Base-by-base conservation (phyloP, 2,113 vertebrate genomes). In the Mixornis gularis region DNA sequence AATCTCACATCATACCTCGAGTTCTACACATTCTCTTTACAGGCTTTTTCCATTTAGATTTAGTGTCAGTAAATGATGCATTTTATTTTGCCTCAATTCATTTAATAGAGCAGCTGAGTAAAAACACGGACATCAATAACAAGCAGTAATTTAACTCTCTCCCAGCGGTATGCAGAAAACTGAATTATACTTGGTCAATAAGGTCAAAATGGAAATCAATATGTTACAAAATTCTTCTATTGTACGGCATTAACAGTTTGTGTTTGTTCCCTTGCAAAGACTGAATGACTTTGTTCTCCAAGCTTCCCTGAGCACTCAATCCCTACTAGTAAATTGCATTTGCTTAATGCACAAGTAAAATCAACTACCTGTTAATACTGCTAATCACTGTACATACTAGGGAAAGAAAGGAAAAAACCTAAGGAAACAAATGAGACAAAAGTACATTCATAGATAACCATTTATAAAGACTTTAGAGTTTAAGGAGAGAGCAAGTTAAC, bases 311-410 rank as follows among this genome's bases (percentile, higher is more conserved):
- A 91, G 72, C 88, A 72, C 43, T 85, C 62, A 53, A 46, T n/a
- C 55, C 53, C 53, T 40, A 71, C 71, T 38, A 82, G 81, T 62
- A 87, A 95, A 97, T 69, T 93, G 41, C 74, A 93, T 93, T 95
- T 95, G 86, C 78, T 86, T 91, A 96, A 94, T 69, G 71, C 76
- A 89, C 55, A 87, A 69, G 91, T 85, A 95, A 96, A 96, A 93
- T 60, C 79, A 96, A 87, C 91, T 85, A 84, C 85, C 88, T 64
- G 82, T 90, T 96, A 92, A 82, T 58, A 70, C 4, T 85, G 86
- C 73, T 94, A 94, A 95, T 93, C 70, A 85, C 82, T 65, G 38
- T 38, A 78, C 14, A 2, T 13, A 62, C 17, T 53, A 71, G 32
- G 56, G 46, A 66, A 89, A 76, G 21, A 6, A 20, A 66, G 66